A percentile compares a stretch with the other conserved stretches of the same genome.
Evolutionary conservation across 2,888 invertebrate species (phyloP).

Genomic region (Isoperla grammatica): DNA sequence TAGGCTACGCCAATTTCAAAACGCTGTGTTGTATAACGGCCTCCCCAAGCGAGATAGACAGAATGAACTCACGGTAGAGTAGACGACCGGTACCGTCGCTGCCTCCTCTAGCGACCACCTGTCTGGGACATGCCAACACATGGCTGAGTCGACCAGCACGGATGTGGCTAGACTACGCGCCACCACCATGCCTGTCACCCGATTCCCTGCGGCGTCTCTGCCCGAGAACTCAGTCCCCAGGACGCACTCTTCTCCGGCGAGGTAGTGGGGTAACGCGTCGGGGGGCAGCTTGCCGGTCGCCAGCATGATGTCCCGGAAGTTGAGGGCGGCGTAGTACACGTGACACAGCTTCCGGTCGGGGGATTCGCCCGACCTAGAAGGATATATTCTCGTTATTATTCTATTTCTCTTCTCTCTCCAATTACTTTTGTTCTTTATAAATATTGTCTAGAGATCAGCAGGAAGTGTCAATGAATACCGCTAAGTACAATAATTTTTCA

Average conservation of each 20-base stretch:
- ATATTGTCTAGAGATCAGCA: too few species aligned
- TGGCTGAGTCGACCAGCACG: conserved; percentile 75
- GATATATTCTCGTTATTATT: conserved; percentile 29
- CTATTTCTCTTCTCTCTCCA: too few species aligned
- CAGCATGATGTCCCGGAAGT: conserved; percentile 98
- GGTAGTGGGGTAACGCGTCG: conserved; percentile 89
- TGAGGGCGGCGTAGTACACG: conserved; percentile 90
- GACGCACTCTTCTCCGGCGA: conserved; percentile 85
- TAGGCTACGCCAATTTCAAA: too few species aligned
- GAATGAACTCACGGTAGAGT: conserved; percentile 70
- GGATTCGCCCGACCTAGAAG: conserved; percentile 42
- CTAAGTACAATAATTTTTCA: too few species aligned
- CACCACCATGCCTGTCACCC: conserved; percentile 91
- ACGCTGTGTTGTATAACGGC: too few species aligned
- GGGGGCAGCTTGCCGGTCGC: conserved; percentile 96
- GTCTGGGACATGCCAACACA: conserved; percentile 84
- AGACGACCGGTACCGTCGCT: conserved; percentile 91
- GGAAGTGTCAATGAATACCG: too few species aligned
- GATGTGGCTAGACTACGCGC: conserved; percentile 86
- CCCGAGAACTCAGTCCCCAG: conserved; percentile 93
- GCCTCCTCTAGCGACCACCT: conserved; percentile 88
- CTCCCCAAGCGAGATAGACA: too few species aligned
- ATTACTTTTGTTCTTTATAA: too few species aligned
- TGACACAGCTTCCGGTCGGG: conserved; percentile 64
- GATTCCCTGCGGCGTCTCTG: conserved; percentile 61